A percentile compares a stretch with the other conserved stretches of the same genome.
Conservation (phyloP, 1,140 invertebrate genomes). For the Micrasema longulum region DNA sequence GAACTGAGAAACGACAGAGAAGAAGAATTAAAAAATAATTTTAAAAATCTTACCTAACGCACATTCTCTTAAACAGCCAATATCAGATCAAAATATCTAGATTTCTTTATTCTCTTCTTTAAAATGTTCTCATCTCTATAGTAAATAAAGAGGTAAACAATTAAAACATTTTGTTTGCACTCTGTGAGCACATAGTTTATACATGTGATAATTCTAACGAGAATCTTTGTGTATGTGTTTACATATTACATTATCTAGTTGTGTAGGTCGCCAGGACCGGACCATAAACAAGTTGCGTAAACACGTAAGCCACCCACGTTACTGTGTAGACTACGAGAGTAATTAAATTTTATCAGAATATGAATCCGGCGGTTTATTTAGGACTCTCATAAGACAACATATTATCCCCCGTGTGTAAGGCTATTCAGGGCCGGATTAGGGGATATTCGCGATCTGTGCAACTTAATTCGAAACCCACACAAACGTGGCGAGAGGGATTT, state of each 20-base stretch:
- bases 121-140: not conserved
- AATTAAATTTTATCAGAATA: slow-evolving; percentile 50
- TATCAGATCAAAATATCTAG: not conserved
- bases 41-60: no score
- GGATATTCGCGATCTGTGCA: not conserved
- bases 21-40: no score
- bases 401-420: slow-evolving; percentile 17
- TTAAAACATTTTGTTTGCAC: not conserved
- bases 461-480: slow-evolving; percentile 6
- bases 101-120: no score
- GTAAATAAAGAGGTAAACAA: not conserved
- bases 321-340: slow-evolving; percentile 39
- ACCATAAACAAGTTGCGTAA: slow-evolving; percentile 40
- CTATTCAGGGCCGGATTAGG: slow-evolving; percentile 3
- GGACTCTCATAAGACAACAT: slow-evolving; percentile 44
- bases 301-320: slow-evolving; percentile 37
- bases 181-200: not conserved
- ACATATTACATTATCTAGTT: no score
- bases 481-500: not conserved
- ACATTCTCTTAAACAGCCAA: no score
- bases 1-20: no score
- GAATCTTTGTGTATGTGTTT: not conserved
- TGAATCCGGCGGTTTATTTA: slow-evolving; percentile 42
- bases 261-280: slow-evolving; percentile 1
- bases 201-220: not conserved